A percentile compares a stretch with the other conserved stretches of the same genome.
phyloP scores from a whole-genome alignment of 2,888 invertebrate genomes.

The Allygus modestus region DNA sequence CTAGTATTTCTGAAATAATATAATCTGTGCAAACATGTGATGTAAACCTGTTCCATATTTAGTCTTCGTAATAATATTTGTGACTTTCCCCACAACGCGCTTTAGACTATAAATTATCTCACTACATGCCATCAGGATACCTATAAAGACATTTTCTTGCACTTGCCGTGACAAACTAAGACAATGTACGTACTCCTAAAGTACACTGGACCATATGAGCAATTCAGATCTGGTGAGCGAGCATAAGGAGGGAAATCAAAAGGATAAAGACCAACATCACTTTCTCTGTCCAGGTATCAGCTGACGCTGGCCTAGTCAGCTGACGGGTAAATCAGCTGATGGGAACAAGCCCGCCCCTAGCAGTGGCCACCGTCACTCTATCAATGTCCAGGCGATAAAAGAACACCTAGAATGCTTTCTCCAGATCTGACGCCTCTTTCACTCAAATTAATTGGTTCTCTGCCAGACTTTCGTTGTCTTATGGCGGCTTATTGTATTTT shows the following conservation, averaged over 20 bases:
- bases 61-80: too few relatives aligned
- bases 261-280: not conserved
- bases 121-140: too few relatives aligned
- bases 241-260: not conserved
- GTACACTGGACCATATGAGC: not conserved
- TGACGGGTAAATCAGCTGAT: conserved; percentile 36
- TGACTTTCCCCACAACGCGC: too few relatives aligned
- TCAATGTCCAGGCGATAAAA: conserved; percentile 20
- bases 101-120: too few relatives aligned
- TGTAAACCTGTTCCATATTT: too few relatives aligned
- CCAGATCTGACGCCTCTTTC: conserved; percentile 13
- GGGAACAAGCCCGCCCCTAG: conserved; percentile 13
- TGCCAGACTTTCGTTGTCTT: conserved; percentile 14
- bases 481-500: not conserved
- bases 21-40: too few relatives aligned
- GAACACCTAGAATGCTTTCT: conserved; percentile 32
- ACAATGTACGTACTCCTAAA: too few relatives aligned
- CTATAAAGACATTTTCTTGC: too few relatives aligned
- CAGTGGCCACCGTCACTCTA: conserved; percentile 18
- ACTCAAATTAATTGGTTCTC: conserved; percentile 13
- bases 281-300: not conserved
- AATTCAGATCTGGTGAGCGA: not conserved
- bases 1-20: too few relatives aligned
- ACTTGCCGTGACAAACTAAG: too few relatives aligned
- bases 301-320: not conserved